A percentile compares a stretch with the other conserved stretches of the same genome.
Evolutionary conservation across 1,140 invertebrate genomes (phyloP).

Genomic region (Drosophila oshimai): DNA sequence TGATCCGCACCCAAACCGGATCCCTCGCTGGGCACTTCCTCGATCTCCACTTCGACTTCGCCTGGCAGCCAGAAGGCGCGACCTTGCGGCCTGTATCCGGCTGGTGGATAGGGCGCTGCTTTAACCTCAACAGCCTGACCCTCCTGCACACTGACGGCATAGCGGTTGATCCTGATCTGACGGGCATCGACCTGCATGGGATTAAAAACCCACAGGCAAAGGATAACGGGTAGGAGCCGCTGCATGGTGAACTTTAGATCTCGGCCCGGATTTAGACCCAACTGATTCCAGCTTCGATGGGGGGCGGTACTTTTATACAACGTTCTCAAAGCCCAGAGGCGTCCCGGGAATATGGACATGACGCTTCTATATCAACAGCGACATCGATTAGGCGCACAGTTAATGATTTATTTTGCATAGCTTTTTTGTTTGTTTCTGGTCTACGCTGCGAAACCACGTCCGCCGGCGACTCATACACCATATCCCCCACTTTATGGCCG

Average conservation of each 20-base stretch:
- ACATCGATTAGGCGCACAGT: constrained; percentile 73
- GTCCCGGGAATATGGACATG: constrained; percentile 26
- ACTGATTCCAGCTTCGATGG: constrained; percentile 51
- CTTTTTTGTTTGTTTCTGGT: constrained; percentile 51
- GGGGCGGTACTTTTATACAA: constrained; percentile 56
- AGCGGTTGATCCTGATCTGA: constrained; percentile 72
- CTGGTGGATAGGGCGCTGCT: constrained; percentile 57
- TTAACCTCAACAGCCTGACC: constrained; percentile 50
- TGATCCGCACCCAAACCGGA: constrained; percentile 16
- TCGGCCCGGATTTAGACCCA: constrained; percentile 29
- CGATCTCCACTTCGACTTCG: constrained; percentile 18
- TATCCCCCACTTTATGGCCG: constrained; percentile 21
- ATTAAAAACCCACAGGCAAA: constrained; percentile 19
- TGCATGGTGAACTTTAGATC: constrained; percentile 44
- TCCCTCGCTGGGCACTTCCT: constrained; percentile 8
- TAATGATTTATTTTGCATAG: constrained; percentile 72
- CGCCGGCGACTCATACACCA: constrained; percentile 46
- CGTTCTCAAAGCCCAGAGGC: constrained; percentile 71
- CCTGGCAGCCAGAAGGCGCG: constrained; percentile 59
- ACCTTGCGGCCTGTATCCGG: constrained; percentile 59
- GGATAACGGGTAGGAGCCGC: constrained; percentile 23
- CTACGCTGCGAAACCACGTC: constrained; percentile 37
- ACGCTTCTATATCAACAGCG: constrained; percentile 33
- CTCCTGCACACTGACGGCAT: constrained; percentile 62
- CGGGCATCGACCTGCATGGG: constrained; percentile 26